Percentiles rank a stretch among this genome's conserved stretches.
Evolutionary conservation across 2,797 vertebrate species (phyloP).

Genomic region (Poecilia velifera): DNA sequence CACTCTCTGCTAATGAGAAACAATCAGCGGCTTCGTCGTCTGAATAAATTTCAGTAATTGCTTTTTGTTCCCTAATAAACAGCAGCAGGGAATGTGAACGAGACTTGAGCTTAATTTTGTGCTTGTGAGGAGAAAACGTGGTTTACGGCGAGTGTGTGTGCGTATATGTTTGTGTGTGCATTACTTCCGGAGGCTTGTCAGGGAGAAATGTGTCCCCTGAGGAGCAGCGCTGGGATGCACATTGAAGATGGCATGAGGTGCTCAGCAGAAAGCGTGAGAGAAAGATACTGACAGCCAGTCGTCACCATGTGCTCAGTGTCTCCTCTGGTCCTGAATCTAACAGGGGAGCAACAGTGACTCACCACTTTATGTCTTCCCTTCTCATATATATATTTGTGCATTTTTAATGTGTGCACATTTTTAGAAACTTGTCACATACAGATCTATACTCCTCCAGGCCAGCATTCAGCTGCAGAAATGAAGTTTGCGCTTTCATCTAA

Average conservation of each 20-base stretch:
- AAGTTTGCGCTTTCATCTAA: slow-evolving; percentile 31
- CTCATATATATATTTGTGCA: neutral
- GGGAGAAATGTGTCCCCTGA: slow-evolving; percentile 36
- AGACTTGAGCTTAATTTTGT: slow-evolving; percentile 19
- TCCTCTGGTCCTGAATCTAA: slow-evolving; percentile 34
- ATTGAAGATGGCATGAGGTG: slow-evolving; percentile 51
- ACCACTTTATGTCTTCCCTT: slow-evolving; percentile 9
- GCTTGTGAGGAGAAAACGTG: slow-evolving; percentile 9
- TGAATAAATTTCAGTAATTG: slow-evolving; percentile 77
- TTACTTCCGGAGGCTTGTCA: slow-evolving; percentile 32
- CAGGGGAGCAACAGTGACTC: slow-evolving; percentile 10
- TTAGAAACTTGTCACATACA: slow-evolving; percentile 5
- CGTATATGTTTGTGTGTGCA: neutral
- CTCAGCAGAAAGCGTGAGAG: slow-evolving; percentile 37
- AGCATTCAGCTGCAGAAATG: slow-evolving; percentile 24
- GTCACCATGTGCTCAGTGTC: slow-evolving; percentile 30
- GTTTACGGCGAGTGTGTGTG: slow-evolving; percentile 4
- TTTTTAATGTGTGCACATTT: neutral
- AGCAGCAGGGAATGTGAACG: slow-evolving; percentile 53
- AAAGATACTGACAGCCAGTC: slow-evolving; percentile 53
- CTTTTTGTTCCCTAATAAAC: slow-evolving; percentile 71
- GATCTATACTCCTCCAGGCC: slow-evolving; percentile 2
- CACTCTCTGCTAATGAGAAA: slow-evolving; percentile 70
- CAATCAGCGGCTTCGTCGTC: slow-evolving; percentile 67
- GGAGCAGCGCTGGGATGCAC: slow-evolving; percentile 42